Conservation (phyloP, 30 jellyfish, hydroid and myxozoan species). For the Nemopilema nomurai region DNA sequence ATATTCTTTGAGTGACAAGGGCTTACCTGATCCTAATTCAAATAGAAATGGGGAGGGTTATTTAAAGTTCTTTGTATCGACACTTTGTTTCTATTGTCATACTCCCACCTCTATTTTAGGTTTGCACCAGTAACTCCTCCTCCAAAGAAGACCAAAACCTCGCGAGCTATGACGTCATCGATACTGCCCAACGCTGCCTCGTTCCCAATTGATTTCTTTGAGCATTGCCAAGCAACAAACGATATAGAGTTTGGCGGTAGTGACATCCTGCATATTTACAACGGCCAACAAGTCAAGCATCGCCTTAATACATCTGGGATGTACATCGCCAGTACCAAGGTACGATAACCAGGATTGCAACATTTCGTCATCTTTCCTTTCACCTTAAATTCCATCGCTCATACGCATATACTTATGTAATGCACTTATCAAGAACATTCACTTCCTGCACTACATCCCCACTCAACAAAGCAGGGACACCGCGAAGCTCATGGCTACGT, state of each 20-base stretch:
- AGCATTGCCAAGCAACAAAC: constrained; percentile 77
- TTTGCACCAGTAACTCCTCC: constrained; percentile 28
- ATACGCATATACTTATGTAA: no score
- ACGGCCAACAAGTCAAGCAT: constrained; percentile 83
- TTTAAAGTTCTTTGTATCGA: background rate
- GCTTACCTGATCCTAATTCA: no score
- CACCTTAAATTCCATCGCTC: no score
- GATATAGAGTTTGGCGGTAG: constrained; percentile 95
- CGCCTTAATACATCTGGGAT: constrained; percentile 90
- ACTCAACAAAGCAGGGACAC: no score
- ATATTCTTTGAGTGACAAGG: no score
- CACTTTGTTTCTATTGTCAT: background rate
- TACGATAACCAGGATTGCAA: background rate
- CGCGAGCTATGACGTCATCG: constrained; percentile 32
- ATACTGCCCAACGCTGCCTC: constrained; percentile 33
- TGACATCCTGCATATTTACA: constrained; percentile 84
- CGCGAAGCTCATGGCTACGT: no score
- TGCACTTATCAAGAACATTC: no score
- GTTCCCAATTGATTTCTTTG: constrained; percentile 95
- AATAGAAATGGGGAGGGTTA: background rate
- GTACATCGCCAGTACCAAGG: constrained; percentile 98
- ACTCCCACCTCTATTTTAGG: background rate
- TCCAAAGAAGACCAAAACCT: constrained; percentile 41
- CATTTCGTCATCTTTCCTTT: background rate
- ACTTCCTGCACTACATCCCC: no score